These are phyloP conservation scores for Callopanchax toddi DNA, from an alignment of 2,113 vertebrate genomes.

Conservation along the genomic window DNA sequence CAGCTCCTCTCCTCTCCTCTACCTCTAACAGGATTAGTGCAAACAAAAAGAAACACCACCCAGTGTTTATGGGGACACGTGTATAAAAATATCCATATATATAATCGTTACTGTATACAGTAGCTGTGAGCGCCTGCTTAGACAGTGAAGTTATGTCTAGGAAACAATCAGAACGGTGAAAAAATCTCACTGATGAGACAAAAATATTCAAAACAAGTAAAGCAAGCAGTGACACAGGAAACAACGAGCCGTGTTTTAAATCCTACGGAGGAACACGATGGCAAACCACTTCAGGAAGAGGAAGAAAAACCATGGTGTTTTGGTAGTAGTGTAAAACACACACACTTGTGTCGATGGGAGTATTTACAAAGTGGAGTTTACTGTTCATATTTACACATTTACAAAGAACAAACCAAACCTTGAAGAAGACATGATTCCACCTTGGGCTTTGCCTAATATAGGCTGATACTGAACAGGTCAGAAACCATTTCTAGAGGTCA, in stretches of 20 bases:
- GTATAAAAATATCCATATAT: slow-evolving; percentile 70
- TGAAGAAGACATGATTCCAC: slow-evolving; percentile 56
- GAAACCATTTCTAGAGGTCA: slow-evolving; percentile 39
- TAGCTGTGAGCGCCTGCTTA: slow-evolving; percentile 42
- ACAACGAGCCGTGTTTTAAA: slow-evolving; percentile 8
- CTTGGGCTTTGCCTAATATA: slow-evolving; percentile 72
- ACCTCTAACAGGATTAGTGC: slow-evolving; percentile 51
- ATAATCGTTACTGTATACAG: slow-evolving; percentile 33
- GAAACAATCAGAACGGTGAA: slow-evolving; percentile 32
- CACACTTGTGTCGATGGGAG: slow-evolving; percentile 53
- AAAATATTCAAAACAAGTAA: slow-evolving; percentile 22
- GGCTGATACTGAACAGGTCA: slow-evolving; percentile 64
- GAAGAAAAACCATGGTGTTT: slow-evolving; percentile 19
- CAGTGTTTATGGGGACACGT: slow-evolving; percentile 45
- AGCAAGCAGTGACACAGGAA: slow-evolving; percentile 41
- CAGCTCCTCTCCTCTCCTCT: neutral
- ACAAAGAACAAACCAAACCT: slow-evolving; percentile 61
- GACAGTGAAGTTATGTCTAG: slow-evolving; percentile 32
- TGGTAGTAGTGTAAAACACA: slow-evolving; percentile 68
- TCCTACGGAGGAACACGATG: slow-evolving; percentile 17
- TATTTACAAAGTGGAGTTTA: slow-evolving; percentile 68
- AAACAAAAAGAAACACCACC: slow-evolving; percentile 48
- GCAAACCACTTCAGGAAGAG: slow-evolving; percentile 17
- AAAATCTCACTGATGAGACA: slow-evolving; percentile 19
- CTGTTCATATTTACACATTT: slow-evolving; percentile 74